A percentile compares a stretch with the other conserved stretches of the same genome.
phyloP scores from a whole-genome alignment of 2,888 invertebrate species.

The Hyles lineata region DNA sequence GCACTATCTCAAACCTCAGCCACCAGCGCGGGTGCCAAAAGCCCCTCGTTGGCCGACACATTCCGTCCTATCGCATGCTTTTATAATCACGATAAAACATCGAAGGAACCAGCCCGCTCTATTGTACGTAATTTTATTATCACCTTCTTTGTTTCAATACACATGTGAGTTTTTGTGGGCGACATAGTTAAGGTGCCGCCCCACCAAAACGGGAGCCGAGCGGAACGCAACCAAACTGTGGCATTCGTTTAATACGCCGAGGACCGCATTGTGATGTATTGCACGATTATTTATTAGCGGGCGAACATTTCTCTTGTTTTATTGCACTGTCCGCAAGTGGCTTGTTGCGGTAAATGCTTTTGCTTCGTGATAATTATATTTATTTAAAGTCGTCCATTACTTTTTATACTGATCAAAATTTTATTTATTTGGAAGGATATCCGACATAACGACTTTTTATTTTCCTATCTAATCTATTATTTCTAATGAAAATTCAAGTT shows the following conservation, averaged over 20 bases:
- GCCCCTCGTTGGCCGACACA: slow-evolving; percentile 76
- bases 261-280: slow-evolving; percentile 31
- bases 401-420: background rate
- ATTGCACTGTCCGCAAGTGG: background rate
- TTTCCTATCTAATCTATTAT: too few relatives aligned
- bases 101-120: slow-evolving; percentile 39
- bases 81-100: slow-evolving; percentile 73
- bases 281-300: slow-evolving; percentile 29
- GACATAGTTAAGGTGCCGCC: slow-evolving; percentile 28
- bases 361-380: background rate
- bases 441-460: too few relatives aligned
- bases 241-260: slow-evolving; percentile 29
- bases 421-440: too few relatives aligned
- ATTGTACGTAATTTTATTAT: slow-evolving; percentile 66
- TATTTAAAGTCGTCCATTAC: background rate
- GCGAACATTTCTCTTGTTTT: slow-evolving; percentile 26
- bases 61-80: slow-evolving; percentile 71
- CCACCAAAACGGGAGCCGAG: slow-evolving; percentile 24
- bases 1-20: slow-evolving; percentile 35
- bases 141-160: slow-evolving; percentile 67
- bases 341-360: background rate
- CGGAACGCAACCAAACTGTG: slow-evolving; percentile 21
- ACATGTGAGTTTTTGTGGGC: slow-evolving; percentile 30
- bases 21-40: slow-evolving; percentile 78
- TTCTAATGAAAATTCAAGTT: too few relatives aligned